Base-by-base conservation (phyloP, 2,113 vertebrate species). In the Cryptotis parvus region DNA sequence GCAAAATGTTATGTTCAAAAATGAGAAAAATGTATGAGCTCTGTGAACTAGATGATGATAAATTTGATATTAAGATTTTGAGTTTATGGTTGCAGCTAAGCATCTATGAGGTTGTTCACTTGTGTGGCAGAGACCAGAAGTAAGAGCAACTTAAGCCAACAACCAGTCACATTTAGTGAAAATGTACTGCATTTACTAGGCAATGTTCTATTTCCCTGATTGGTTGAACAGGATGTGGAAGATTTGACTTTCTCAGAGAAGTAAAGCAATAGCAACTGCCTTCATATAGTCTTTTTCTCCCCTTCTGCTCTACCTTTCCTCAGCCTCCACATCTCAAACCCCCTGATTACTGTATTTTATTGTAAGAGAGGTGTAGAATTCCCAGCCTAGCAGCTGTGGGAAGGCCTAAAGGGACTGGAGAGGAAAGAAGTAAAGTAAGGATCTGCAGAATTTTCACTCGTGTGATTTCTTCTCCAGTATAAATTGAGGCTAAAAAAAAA, bases 41-140 rank as follows among this genome's bases (percentile, higher is more conserved):
- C 24, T 93, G 16, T 77, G 61, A 77, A 73, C 24, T 41, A 84
- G 69, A 81, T 45, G 3, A 63, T 68, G 43, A 68, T 78, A n/a
- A 73, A 31, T 58, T 89, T 82, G 69, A 45, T n/a, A 55, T 43
- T 80, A 65, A 74, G 84, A 91, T 31, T 87, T 84, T 94, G 69
- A 81, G n/a, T 33, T 43, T 69, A 10, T 87, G 66, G 29, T 72
- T 26, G 2, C 37, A 74, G 18, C 4, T 39, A 26, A 52, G 2
- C 35, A 82, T 70, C 8, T 27, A 20, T 77, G 33, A 27, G 33
- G 45, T 20, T 35, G 31, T 58, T 35, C 24, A 8, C 26, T 33
- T 79, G 8, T 39, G 10, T 70, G 24, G 74, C 9, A 61, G n/a
- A 82, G 26, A 65, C 18, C 3, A 7, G 68, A 68, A 55, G 35